These are phyloP conservation scores for Anabacerthia variegaticeps DNA, from an alignment of 2,797 vertebrate genomes.

Conservation along the genomic window DNA sequence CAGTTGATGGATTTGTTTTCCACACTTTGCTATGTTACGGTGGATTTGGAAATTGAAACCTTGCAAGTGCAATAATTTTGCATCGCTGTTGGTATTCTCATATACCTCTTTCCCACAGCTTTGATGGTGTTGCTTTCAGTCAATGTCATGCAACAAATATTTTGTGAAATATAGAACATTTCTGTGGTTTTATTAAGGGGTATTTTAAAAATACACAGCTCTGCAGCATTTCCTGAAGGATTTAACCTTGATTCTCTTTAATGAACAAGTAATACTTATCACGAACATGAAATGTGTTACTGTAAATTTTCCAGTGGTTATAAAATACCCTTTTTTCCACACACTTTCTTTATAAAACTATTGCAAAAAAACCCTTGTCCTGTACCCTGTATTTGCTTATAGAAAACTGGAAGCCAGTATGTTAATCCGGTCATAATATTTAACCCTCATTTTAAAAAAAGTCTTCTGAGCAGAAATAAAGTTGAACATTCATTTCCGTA, in stretches of 20 bases:
- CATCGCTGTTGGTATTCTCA: background rate
- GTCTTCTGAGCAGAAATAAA: background rate
- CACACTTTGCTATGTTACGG: background rate
- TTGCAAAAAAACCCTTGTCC: background rate
- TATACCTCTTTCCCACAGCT: constrained; percentile 1
- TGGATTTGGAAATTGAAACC: constrained; percentile 4
- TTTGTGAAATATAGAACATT: constrained; percentile 25
- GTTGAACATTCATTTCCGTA: background rate
- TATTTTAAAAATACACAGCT: background rate
- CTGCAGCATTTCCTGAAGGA: constrained; percentile 32
- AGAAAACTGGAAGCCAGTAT: background rate
- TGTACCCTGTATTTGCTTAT: background rate
- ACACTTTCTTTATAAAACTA: background rate
- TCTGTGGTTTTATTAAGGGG: constrained; percentile 3
- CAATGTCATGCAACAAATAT: constrained; percentile 43
- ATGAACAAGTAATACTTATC: constrained; percentile 12
- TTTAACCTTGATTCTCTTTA: constrained; percentile 14
- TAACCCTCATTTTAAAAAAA: background rate
- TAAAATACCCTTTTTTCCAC: constrained; percentile 43
- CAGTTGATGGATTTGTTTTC: background rate
- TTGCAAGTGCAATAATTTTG: background rate
- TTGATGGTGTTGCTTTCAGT: constrained; percentile 24
- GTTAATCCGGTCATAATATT: background rate
- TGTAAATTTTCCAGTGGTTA: constrained; percentile 1
- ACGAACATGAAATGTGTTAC: background rate